Base-by-base conservation (phyloP, 2,113 vertebrate species). In the Ciconia boyciana region DNA sequence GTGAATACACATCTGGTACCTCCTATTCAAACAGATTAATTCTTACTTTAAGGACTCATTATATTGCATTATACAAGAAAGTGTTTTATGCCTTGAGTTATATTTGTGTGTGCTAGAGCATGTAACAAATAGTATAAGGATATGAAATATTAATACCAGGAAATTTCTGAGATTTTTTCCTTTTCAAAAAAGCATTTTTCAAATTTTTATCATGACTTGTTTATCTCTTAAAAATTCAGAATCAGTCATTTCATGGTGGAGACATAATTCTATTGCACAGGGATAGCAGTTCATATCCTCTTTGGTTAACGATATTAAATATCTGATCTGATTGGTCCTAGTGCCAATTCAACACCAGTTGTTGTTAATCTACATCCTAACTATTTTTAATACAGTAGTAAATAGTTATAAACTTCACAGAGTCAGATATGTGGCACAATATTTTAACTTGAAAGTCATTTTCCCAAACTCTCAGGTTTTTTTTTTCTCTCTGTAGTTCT, bases 1-100 rank as follows among this genome's bases (percentile, higher is more conserved):
- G 57, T 75, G 49, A 92, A 91, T 70, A 88, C 66, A 92, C 83
- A 91, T 92, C 83, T 97, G 86, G 54, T 93, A 70, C 36, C 81
- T 95, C 75, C 62, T 71, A 75, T 84, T 93, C 64, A 81, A 80
- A 92, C 21, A 90, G 70, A 96, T 61, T 89, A 68, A 52, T 90
- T 81, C 94, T 95, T 95, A 60, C 46, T 94, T 95, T 95, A 83
- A 95, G 76, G 52, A 54, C 61, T 92, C 89, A 46, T 89, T 88
- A 84, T 91, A 66, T 79, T 75, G 43, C 60, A 61, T 75, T 83
- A 70, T 76, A 79, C 54, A 55, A 83, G 28, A 72, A 87, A 60
- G 36, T 29, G 43, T 4, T 94, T 75, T 87, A 55, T 81, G 41
- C 6, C 41, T 58, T 87, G 64, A 91, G 15, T 93, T 93, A 72